These are phyloP conservation scores for Phlogophora meticulosa DNA, from an alignment of 2,888 invertebrate genomes.

Conservation along the genomic window DNA sequence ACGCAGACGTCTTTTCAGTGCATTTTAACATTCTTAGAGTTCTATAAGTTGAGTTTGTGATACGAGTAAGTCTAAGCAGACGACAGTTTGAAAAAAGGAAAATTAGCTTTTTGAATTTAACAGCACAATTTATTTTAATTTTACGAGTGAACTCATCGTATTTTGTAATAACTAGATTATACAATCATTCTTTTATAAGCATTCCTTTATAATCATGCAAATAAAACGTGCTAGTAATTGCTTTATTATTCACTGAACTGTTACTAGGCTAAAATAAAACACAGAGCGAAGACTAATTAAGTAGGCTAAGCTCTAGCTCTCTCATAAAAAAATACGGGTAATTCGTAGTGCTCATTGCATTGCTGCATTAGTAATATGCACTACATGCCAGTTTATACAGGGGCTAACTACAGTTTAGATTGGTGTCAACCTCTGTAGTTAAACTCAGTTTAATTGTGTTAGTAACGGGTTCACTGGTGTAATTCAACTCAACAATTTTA, in stretches of 20 bases:
- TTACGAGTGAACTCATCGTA: background rate
- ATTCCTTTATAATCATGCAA: background rate
- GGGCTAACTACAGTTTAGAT: slow-evolving; percentile 41
- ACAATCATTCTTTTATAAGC: too few relatives aligned
- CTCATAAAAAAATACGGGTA: slow-evolving; percentile 42
- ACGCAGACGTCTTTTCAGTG: background rate
- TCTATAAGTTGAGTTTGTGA: too few relatives aligned
- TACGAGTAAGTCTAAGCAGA: too few relatives aligned
- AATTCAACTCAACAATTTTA: slow-evolving; percentile 16
- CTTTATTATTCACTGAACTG: slow-evolving; percentile 32
- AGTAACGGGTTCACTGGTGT: slow-evolving; percentile 27
- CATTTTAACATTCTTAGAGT: too few relatives aligned
- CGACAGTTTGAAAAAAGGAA: too few relatives aligned
- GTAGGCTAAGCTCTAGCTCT: slow-evolving; percentile 4
- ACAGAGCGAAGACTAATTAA: slow-evolving; percentile 21
- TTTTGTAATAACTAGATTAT: background rate
- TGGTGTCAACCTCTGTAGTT: slow-evolving; percentile 41
- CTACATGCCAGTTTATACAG: slow-evolving; percentile 14
- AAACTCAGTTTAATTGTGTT: slow-evolving; percentile 41
- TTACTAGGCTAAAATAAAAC: slow-evolving; percentile 22
- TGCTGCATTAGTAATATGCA: slow-evolving; percentile 36
- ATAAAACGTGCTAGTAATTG: slow-evolving; percentile 1
- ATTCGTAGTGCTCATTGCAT: slow-evolving; percentile 21
- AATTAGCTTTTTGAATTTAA: too few relatives aligned
- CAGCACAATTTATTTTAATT: background rate